These are phyloP conservation scores for Adineta ricciae DNA, from an alignment of 2,888 invertebrate species.

Conservation along the genomic window DNA sequence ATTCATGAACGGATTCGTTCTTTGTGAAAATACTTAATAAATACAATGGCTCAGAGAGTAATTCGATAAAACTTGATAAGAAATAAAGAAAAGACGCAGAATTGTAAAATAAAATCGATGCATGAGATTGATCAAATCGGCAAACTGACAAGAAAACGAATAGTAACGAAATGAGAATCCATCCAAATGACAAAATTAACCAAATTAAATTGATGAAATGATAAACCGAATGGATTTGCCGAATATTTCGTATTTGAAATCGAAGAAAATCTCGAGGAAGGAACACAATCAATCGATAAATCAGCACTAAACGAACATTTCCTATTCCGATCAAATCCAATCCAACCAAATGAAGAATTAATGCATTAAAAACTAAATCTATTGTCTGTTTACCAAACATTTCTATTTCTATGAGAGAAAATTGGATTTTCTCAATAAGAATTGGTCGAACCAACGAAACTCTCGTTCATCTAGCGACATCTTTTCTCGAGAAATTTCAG, in stretches of 20 bases:
- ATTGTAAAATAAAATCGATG: slow-evolving; percentile 43
- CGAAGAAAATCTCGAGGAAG: slow-evolving; percentile 80
- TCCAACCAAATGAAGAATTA: slow-evolving; percentile 78
- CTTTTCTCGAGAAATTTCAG: background rate
- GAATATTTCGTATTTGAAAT: slow-evolving; percentile 57
- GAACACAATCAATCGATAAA: slow-evolving; percentile 82
- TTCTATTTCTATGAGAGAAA: slow-evolving; percentile 66
- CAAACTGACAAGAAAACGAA: slow-evolving; percentile 74
- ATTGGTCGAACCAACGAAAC: too few relatives aligned
- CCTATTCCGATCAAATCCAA: slow-evolving; percentile 84
- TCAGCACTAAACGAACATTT: slow-evolving; percentile 64
- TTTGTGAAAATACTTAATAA: slow-evolving; percentile 78
- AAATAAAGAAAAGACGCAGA: slow-evolving; percentile 61
- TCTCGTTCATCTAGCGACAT: background rate
- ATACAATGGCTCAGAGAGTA: slow-evolving; percentile 70
- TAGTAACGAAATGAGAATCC: slow-evolving; percentile 62
- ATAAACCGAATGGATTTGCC: slow-evolving; percentile 22
- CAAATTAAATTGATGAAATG: slow-evolving; percentile 67
- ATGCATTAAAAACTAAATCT: slow-evolving; percentile 83
- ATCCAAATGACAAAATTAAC: slow-evolving; percentile 73
- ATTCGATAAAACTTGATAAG: slow-evolving; percentile 72
- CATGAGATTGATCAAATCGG: slow-evolving; percentile 59
- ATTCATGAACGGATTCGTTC: slow-evolving; percentile 73
- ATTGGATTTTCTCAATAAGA: slow-evolving; percentile 40
- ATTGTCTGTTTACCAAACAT: slow-evolving; percentile 70